Evolutionary conservation across 2,888 invertebrate genomes (phyloP), one percentile per base, ranked within the genome.

Genomic region (Drosophila kuntzei): DNA sequence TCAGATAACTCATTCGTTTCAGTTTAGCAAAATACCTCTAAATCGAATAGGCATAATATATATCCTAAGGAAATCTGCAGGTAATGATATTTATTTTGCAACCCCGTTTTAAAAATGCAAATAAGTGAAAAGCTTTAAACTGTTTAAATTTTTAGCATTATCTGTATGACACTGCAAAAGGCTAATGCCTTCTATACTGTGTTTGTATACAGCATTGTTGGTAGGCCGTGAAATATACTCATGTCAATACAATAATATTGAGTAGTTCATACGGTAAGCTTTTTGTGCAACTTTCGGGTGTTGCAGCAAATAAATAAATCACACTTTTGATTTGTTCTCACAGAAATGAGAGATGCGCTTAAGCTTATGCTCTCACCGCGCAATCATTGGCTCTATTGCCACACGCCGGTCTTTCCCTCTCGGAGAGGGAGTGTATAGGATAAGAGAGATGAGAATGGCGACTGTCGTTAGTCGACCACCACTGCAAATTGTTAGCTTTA

Each of bases 401-500:
- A 51, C 55, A 53, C 53, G 41, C 58, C 61, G 71, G 58, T 41
- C 66, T 66, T 53, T 63, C 41, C 11, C 36, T 29, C 43, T 59
- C 36, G 14, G 46, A 62, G 62, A 55, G 36, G 36, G 2, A 37
- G 49, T 29, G n/a, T 20, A n/a, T n/a, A 1, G 14, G 25, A 43
- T 22, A 25, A 43, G 37, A n/a, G 32, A 37, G 44, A 61, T 25
- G 60, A 58, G 32, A 60, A 46, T 59, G 37, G 43, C 22, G 22
- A 29, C 20, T 20, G 29, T 50, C 27, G 46, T 47, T 49, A 43
- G 37, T 57, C 41, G 37, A 59, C 58, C 43, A 66, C 46, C 60
- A 68, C 59, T 72, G 87, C 62, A 70, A 79, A 79, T 67, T 68
- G 71, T 77, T 71, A 70, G 69, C 66, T 76, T 71, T 63, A 76